Evolutionary conservation across 2,888 invertebrate species (phyloP).

Genomic region (Amblyjoppa fuscipennis): DNA sequence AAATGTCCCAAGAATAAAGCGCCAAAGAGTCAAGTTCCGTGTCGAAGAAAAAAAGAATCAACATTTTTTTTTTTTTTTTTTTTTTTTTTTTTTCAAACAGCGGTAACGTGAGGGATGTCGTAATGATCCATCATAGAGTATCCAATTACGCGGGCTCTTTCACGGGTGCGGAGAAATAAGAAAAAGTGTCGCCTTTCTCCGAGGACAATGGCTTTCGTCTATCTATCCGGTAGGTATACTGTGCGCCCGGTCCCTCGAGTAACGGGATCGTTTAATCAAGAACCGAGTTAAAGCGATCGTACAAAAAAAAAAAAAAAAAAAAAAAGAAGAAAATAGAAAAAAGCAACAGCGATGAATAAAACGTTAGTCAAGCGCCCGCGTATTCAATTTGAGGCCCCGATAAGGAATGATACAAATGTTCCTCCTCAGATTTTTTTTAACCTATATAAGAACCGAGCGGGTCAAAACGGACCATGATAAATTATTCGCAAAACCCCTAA

Average conservation of each 20-base stretch:
- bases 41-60: background rate
- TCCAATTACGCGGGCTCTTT: slow-evolving; percentile 10
- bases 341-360: background rate
- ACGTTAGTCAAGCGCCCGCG: background rate
- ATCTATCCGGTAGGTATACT: too few species aligned
- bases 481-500: too few species aligned
- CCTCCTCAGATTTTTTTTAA: background rate
- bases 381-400: background rate
- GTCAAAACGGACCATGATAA: too few species aligned
- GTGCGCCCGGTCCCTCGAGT: background rate
- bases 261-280: background rate
- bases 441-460: too few species aligned
- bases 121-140: slow-evolving; percentile 2
- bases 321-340: too few species aligned
- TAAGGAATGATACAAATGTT: background rate
- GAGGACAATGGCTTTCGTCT: background rate
- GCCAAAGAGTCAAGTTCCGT: background rate
- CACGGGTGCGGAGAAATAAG: background rate
- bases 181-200: background rate
- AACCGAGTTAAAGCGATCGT: slow-evolving; percentile 2
- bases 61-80: background rate
- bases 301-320: background rate
- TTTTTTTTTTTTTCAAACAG: background rate
- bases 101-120: background rate
- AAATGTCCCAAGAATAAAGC: background rate